Base-by-base conservation (phyloP, 2,113 vertebrate species). In the Peromyscus leucopus region DNA sequence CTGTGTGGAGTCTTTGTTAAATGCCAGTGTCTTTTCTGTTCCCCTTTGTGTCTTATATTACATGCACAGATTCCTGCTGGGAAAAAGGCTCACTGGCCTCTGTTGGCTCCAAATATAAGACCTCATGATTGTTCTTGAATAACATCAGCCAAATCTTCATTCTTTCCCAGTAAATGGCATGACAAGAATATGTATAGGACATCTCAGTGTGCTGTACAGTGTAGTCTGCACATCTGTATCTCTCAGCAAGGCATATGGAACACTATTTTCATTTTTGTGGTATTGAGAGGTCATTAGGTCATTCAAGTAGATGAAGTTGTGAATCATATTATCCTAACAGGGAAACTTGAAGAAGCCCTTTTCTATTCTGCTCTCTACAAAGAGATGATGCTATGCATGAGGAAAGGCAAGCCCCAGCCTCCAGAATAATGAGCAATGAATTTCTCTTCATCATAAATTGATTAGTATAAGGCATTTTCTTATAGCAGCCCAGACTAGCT, bases 51-150 rank as follows among this genome's bases (percentile, higher is more conserved):
- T 69, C 28, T 83, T 21, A n/a, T 22, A 13, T 2, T 39, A 19
- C 0, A 11, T 9, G 61, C 0, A 72, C 3, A 24, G 0, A 21
- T 12, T 87, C 24, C 6, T 24, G 13, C 57, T 55, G 55, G 9
- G 31, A 10, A 80, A 7, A 63, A 11, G 31, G 4, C 4, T 87
- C 7, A 9, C 1, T 39, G 42, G 21, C 55, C 67, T 71, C 6
- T 55, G 21, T 71, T 1, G 89, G 7, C 5, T 76, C 26, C 28
- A 55, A 57, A 87, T 21, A 57, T 11, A 6, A 48, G 33, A 78
- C 48, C 94, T 71, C 19, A 7, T 28, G 0, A 16, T 59, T 51
- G 26, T 9, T 55, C 46, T 90, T 36, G 10, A 57, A 80, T 21
- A 55, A 22, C 28, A n/a, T 42, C 21, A 93, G 31, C 36, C 57